Base-by-base conservation (phyloP, 2,888 invertebrate species). In the Hypolimnas misippus region DNA sequence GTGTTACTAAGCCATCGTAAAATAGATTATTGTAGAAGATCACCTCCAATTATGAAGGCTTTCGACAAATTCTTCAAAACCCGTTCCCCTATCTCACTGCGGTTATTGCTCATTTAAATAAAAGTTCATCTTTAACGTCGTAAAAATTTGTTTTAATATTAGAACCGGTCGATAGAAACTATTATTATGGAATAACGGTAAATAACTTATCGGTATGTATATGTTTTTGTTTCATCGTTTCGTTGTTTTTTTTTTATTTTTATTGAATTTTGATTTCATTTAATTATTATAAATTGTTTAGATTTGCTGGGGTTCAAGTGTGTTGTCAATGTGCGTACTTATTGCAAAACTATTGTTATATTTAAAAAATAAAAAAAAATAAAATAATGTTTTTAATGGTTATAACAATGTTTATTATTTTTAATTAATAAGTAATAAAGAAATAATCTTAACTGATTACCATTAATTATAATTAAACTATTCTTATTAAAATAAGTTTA, bases 141-240 rank as follows among this genome's bases (percentile, higher is more conserved):
- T 50, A 19, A 21, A 52, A 52, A 51, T 57, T 40, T 50, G 51
- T 21, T 33, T 31, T 44, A 52, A 29, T 57, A 25, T n/a, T n/a
- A 42, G 12, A 58, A 51, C 52, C 42, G 42, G 52, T 52, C 17
- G 25, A 14, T 21, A 19, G 29, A 42, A 42, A 31, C 33, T 50
- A 54, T 51, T 53, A 57, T 60, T 55, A n/a, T n/a, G n/a, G n/a
- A 52, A 57, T 60, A 60, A 55, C 29, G 14, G 42, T 44, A 54
- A 52, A 42, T 2, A 8, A 8, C n/a, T n/a, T n/a, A 33, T 33
- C 33, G 33, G 33, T 33, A 8, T 33, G 2, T 33, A 7, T 33
- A 12, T n/a, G n/a, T n/a, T n/a, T n/a, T n/a, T n/a, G n/a, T n/a
- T n/a, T n/a, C n/a, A n/a, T n/a, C n/a, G n/a, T n/a, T n/a, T n/a